These are phyloP conservation scores for Myotis vivesi DNA, from an alignment of 2,797 vertebrate genomes.

Conservation along the genomic window DNA sequence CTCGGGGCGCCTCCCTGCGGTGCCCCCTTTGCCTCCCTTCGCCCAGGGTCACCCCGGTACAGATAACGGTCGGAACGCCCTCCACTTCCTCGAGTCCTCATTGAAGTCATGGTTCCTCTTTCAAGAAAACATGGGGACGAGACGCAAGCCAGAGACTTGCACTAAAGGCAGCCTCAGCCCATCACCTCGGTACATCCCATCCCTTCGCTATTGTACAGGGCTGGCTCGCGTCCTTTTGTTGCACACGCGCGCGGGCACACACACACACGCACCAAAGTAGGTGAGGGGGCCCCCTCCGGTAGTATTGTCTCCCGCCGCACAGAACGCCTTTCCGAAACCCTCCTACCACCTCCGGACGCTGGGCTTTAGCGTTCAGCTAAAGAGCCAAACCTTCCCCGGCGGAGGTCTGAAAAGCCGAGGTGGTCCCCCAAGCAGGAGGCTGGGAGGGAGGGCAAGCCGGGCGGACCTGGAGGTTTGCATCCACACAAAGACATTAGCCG, in stretches of 20 bases:
- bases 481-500: conserved; percentile 77
- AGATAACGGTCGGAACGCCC: conserved; percentile 64
- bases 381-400: not conserved
- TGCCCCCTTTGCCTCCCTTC: not conserved
- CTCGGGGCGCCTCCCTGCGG: not conserved
- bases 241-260: no score
- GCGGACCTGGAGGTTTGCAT: conserved; percentile 68
- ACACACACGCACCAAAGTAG: not conserved
- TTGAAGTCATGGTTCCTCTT: conserved; percentile 69
- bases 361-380: not conserved
- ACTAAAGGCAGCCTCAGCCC: not conserved
- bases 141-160: not conserved
- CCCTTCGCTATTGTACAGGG: not conserved
- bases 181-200: not conserved
- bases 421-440: not conserved
- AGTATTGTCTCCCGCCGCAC: conserved; percentile 28
- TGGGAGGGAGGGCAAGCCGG: not conserved
- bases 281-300: conserved; percentile 1
- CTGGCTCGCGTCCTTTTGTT: not conserved
- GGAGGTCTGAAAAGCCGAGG: not conserved
- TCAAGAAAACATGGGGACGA: conserved; percentile 43
- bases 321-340: conserved; percentile 31
- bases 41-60: conserved; percentile 35
- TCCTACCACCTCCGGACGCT: not conserved
- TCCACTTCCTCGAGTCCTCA: conserved; percentile 61